Conservation (phyloP, 2,797 vertebrate species). For the Chelonia mydas region DNA sequence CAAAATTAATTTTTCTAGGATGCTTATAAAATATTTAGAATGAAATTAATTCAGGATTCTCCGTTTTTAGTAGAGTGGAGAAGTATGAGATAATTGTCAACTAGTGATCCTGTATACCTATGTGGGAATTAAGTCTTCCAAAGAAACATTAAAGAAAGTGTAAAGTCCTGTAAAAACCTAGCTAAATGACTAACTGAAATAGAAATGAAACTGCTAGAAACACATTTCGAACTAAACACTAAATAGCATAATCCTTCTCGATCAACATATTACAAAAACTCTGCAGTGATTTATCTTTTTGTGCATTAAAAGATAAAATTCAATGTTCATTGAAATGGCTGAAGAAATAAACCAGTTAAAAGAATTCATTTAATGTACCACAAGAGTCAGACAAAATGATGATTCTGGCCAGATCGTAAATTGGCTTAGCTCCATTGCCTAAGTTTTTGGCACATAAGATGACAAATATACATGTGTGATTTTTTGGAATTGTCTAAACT, state of each 20-base stretch:
- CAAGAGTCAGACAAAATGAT: neutral
- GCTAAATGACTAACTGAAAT: constrained; percentile 32
- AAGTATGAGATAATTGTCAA: constrained; percentile 5
- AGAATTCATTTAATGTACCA: neutral
- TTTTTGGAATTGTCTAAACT: constrained; percentile 5
- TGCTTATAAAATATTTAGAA: constrained; percentile 40
- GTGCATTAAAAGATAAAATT: constrained; percentile 43
- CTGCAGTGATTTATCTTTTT: constrained; percentile 16
- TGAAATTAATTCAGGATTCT: constrained; percentile 23
- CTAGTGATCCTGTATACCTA: neutral
- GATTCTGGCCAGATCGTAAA: neutral
- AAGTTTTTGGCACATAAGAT: neutral
- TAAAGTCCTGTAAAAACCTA: constrained; percentile 16
- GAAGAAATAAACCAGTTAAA: constrained; percentile 47
- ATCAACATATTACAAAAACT: constrained; percentile 37
- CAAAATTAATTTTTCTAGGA: constrained; percentile 45
- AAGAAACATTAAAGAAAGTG: constrained; percentile 18
- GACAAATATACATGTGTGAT: neutral
- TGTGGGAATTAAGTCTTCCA: constrained; percentile 49
- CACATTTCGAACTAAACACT: constrained; percentile 37
- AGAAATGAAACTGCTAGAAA: constrained; percentile 30
- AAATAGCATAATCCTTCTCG: constrained; percentile 18
- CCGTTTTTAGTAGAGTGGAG: constrained; percentile 21
- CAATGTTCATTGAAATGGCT: neutral
- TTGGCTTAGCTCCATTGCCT: neutral